Conservation (phyloP, 2,888 invertebrate species). For the Lomographa bimaculata region DNA sequence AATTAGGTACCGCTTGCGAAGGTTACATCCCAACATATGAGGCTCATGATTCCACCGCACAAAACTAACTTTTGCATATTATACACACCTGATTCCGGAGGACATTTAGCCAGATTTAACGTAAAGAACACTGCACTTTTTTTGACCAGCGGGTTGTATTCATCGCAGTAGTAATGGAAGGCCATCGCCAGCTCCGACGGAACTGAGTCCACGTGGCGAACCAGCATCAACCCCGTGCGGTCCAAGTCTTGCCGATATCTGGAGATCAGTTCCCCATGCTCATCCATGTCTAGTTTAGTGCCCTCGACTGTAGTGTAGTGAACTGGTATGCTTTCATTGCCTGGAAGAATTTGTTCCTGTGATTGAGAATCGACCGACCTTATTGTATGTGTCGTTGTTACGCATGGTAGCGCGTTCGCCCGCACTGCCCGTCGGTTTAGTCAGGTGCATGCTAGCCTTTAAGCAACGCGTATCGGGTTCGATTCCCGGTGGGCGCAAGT, state of each 20-base stretch:
- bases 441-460: too few species aligned
- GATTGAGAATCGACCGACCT: too few species aligned
- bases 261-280: slow-evolving; percentile 60
- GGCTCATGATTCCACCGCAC: too few species aligned
- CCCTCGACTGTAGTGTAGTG: slow-evolving; percentile 55
- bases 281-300: slow-evolving; percentile 49
- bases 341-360: slow-evolving; percentile 45
- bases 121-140: slow-evolving; percentile 76
- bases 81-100: slow-evolving; percentile 46
- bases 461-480: too few species aligned
- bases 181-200: slow-evolving; percentile 73
- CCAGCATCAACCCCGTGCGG: slow-evolving; percentile 65
- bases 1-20: too few species aligned
- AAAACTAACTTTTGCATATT: too few species aligned
- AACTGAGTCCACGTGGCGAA: slow-evolving; percentile 61
- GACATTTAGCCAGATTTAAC: slow-evolving; percentile 62
- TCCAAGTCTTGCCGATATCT: slow-evolving; percentile 54
- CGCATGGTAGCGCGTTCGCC: too few species aligned
- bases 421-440: too few species aligned
- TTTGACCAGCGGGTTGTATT: slow-evolving; percentile 69
- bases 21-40: too few species aligned
- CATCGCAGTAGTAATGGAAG: slow-evolving; percentile 79
- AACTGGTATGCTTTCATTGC: slow-evolving; percentile 53
- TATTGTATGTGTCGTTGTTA: too few species aligned
- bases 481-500: too few species aligned